Percentiles rank a stretch among this genome's conserved stretches.
These are phyloP conservation scores for Montipora efflorescens DNA, from an alignment of 64 coral and sea anemone genomes.

Conservation along the genomic window DNA sequence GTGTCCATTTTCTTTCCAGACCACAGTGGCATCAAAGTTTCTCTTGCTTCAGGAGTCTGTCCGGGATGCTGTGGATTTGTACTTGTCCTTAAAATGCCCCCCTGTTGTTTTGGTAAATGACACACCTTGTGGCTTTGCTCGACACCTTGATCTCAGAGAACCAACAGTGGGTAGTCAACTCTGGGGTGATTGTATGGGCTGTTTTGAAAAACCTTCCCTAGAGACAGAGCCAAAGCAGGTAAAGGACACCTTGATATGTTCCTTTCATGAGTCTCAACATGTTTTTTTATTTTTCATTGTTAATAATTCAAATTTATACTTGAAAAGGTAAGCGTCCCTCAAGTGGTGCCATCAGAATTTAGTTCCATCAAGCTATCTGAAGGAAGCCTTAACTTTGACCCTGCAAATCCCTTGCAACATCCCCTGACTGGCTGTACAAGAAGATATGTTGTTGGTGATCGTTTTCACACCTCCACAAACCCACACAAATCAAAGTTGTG, in stretches of 20 bases:
- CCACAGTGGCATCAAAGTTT: constrained; percentile 26
- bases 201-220: constrained; percentile 10
- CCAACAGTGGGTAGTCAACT: not conserved
- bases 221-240: constrained; percentile 5
- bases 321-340: no score
- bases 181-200: not conserved
- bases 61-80: constrained; percentile 24
- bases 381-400: no score
- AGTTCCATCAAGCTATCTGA: no score
- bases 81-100: constrained; percentile 5
- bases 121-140: constrained; percentile 46
- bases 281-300: no score
- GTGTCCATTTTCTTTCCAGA: not conserved
- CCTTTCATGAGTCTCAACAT: no score
- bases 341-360: no score
- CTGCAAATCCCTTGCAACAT: no score
- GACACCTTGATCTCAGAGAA: not conserved
- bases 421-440: no score
- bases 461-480: no score
- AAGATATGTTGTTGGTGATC: no score
- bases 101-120: not conserved
- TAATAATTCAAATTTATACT: no score
- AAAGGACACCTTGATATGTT: not conserved
- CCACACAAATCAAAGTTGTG: no score
- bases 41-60: constrained; percentile 22